These are phyloP conservation scores for Macrobrachium nipponense DNA, from an alignment of 1,140 invertebrate genomes.

Conservation along the genomic window DNA sequence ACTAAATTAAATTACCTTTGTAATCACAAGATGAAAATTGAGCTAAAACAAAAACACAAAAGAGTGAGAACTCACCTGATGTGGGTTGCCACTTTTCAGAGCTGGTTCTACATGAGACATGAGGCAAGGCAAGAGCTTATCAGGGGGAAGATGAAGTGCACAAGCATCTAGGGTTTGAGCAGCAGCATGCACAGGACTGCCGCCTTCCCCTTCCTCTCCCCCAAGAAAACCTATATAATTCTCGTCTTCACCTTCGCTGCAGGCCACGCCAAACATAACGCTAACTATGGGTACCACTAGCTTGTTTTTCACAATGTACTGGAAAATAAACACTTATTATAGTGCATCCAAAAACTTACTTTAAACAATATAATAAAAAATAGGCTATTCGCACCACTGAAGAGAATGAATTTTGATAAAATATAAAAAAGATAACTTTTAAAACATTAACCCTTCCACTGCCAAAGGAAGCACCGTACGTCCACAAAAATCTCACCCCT, in stretches of 20 bases:
- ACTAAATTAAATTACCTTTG: background rate
- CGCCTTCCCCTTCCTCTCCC: slow-evolving; percentile 64
- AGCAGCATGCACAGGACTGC: slow-evolving; percentile 75
- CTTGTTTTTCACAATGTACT: slow-evolving; percentile 80
- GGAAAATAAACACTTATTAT: slow-evolving; percentile 61
- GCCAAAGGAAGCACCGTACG: too few relatives aligned
- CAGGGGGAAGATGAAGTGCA: slow-evolving; percentile 81
- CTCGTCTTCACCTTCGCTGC: slow-evolving; percentile 71
- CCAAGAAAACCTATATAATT: slow-evolving; percentile 67
- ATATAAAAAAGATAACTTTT: too few relatives aligned
- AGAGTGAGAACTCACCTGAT: slow-evolving; percentile 44
- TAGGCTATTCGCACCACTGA: too few relatives aligned
- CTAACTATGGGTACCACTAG: slow-evolving; percentile 79
- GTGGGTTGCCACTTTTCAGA: slow-evolving; percentile 54
- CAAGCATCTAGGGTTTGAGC: slow-evolving; percentile 82
- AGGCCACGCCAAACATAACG: slow-evolving; percentile 79
- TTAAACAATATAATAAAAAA: background rate
- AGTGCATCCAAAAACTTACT: background rate
- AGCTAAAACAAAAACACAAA: slow-evolving; percentile 44
- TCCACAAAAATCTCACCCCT: too few relatives aligned
- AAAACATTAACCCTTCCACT: too few relatives aligned
- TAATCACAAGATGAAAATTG: slow-evolving; percentile 1
- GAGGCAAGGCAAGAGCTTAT: slow-evolving; percentile 80
- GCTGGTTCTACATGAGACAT: slow-evolving; percentile 69
- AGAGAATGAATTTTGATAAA: too few relatives aligned